A percentile compares a stretch with the other conserved stretches of the same genome.
phyloP scores from a whole-genome alignment of 64 coral and sea anemone genomes.

The Astreopora myriophthalma region DNA sequence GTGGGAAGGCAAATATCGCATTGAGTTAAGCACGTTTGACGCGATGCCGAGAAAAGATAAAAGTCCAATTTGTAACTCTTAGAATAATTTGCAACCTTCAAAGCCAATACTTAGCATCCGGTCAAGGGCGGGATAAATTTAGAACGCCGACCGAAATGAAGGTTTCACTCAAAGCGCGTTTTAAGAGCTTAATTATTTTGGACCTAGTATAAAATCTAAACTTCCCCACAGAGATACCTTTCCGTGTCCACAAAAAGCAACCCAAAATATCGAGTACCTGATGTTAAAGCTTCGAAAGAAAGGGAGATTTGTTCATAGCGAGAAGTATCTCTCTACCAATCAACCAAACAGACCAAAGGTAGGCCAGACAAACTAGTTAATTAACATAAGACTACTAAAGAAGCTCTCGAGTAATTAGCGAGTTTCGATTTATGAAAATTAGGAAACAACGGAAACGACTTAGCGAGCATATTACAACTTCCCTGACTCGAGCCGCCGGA shows the following conservation, averaged over 20 bases:
- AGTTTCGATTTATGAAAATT: neutral
- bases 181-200: constrained; percentile 41
- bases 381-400: neutral
- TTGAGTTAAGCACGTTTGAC: neutral
- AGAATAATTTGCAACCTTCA: neutral
- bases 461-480: too few relatives aligned
- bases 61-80: neutral
- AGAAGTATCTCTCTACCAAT: neutral
- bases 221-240: neutral
- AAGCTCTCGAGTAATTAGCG: neutral
- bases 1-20: neutral
- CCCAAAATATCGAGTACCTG: too few relatives aligned
- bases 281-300: neutral
- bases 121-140: constrained; percentile 18
- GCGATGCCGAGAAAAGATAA: constrained; percentile 30
- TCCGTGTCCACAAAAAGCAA: neutral
- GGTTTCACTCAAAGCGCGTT: neutral
- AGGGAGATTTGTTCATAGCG: neutral
- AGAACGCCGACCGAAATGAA: neutral
- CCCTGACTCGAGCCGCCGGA: too few relatives aligned
- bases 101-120: constrained; percentile 1
- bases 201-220: neutral
- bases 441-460: too few relatives aligned
- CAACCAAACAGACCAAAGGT: neutral
- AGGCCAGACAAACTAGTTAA: neutral